Evolutionary conservation across 2,888 invertebrate genomes (phyloP).

Genomic region (Nysson spinosus): DNA sequence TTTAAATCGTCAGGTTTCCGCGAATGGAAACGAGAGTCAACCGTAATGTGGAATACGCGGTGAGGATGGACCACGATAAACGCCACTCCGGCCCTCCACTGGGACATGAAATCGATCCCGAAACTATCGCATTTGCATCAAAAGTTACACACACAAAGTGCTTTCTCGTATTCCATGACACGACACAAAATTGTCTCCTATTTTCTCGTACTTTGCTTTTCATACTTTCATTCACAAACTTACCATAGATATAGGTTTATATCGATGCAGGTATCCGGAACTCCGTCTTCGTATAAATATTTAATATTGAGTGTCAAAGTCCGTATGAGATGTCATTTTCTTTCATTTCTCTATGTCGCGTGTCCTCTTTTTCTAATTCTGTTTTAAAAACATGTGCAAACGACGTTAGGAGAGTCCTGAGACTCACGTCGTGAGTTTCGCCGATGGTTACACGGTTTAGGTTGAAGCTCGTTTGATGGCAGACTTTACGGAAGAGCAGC

Average conservation of each 20-base stretch:
- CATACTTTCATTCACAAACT: not conserved
- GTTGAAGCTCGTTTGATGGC: conserved; percentile 42
- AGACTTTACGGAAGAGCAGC: conserved; percentile 39
- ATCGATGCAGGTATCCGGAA: too few relatives aligned
- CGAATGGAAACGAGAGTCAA: conserved; percentile 11
- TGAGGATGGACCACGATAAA: conserved; percentile 35
- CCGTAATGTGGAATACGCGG: conserved; percentile 38
- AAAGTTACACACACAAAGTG: conserved; percentile 14
- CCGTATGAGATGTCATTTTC: too few relatives aligned
- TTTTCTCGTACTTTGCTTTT: too few relatives aligned
- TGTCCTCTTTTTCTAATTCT: too few relatives aligned
- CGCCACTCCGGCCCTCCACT: not conserved
- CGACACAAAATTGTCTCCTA: not conserved
- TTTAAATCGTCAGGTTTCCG: conserved; percentile 41
- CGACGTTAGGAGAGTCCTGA: conserved; percentile 36
- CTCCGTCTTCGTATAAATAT: too few relatives aligned
- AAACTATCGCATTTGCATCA: conserved; percentile 23
- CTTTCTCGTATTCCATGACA: not conserved
- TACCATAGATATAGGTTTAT: too few relatives aligned
- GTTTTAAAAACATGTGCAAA: conserved; percentile 39
- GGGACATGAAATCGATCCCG: conserved; percentile 35
- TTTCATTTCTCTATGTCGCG: too few relatives aligned
- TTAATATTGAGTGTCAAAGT: too few relatives aligned
- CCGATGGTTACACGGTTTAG: conserved; percentile 10
- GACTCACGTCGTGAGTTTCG: conserved; percentile 23